phyloP scores from a whole-genome alignment of 2,888 invertebrate species.

The Alviniconcha strummeri region DNA sequence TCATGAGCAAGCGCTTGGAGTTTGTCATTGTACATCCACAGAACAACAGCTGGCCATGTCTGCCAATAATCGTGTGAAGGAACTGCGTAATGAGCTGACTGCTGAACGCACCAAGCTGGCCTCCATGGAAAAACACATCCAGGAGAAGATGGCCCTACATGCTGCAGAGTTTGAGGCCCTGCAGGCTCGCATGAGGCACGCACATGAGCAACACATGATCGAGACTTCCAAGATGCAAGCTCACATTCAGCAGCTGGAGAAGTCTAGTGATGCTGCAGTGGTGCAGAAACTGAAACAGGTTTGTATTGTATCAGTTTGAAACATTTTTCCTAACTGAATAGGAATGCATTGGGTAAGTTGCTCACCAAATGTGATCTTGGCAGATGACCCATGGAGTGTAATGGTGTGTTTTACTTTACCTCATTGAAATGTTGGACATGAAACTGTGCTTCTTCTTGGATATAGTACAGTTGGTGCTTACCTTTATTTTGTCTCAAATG shows the following conservation, averaged over 20 bases:
- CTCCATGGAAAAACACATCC: conserved; percentile 77
- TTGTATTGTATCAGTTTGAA: background rate
- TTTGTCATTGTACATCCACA: conserved; percentile 29
- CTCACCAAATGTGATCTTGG: no score
- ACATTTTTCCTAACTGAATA: no score
- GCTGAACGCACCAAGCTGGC: conserved; percentile 80
- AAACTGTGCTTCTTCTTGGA: no score
- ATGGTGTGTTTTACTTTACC: no score
- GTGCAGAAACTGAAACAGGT: conserved; percentile 55
- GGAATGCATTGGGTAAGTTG: no score
- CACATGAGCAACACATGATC: conserved; percentile 76
- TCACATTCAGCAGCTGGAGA: conserved; percentile 57
- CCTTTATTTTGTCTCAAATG: no score
- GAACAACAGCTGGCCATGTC: conserved; percentile 78
- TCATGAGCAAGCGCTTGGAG: no score
- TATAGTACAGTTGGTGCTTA: no score
- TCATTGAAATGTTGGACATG: no score
- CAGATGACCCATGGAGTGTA: no score
- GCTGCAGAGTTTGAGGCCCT: conserved; percentile 80
- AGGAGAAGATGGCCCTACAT: conserved; percentile 77
- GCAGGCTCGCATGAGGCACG: conserved; percentile 79
- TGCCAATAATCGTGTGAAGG: conserved; percentile 86
- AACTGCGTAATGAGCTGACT: conserved; percentile 83
- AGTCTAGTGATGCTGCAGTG: conserved; percentile 35
- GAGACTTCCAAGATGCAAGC: conserved; percentile 79